Evolutionary conservation across 53 echinoderm and acorn worm species (phyloP).

Genomic region (Hippasteria phrygiana): DNA sequence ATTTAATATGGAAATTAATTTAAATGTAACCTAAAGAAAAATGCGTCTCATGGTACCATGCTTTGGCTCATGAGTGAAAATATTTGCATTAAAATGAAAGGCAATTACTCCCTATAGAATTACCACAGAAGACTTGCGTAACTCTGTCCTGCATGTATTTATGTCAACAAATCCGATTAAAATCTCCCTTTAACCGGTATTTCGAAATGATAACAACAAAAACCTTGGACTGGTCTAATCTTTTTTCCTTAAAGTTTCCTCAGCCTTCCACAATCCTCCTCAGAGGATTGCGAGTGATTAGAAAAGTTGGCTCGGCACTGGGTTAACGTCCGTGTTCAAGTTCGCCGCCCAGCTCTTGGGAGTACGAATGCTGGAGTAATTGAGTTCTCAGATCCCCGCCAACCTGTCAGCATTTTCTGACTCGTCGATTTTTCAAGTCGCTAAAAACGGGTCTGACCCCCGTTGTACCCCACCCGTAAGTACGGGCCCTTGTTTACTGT

Average conservation of each 20-base stretch:
- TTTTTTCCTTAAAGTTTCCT: background rate
- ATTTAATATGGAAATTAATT: too few relatives aligned
- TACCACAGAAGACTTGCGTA: too few relatives aligned
- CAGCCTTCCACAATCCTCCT: background rate
- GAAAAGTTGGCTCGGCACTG: slow-evolving; percentile 6
- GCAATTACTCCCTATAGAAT: too few relatives aligned
- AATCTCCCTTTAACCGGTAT: too few relatives aligned
- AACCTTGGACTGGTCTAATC: background rate
- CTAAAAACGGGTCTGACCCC: slow-evolving; percentile 7
- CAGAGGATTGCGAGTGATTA: slow-evolving; percentile 10
- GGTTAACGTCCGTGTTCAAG: slow-evolving; percentile 41
- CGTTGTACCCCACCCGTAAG: slow-evolving; percentile 14
- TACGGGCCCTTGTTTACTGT: background rate
- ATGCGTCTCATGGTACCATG: too few relatives aligned
- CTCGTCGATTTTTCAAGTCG: slow-evolving; percentile 20
- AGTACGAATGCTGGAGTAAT: background rate
- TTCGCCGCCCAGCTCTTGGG: slow-evolving; percentile 16
- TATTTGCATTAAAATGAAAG: too few relatives aligned
- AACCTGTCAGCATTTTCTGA: slow-evolving; percentile 42
- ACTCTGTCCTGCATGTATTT: too few relatives aligned
- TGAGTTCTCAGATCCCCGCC: slow-evolving; percentile 32
- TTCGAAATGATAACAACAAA: too few relatives aligned
- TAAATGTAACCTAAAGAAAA: too few relatives aligned
- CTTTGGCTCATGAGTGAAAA: too few relatives aligned
- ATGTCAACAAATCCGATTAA: too few relatives aligned